A percentile compares a stretch with the other conserved stretches of the same genome.
Conservation (phyloP, 2,113 vertebrate genomes). For the Corythoichthys haematopterus region DNA sequence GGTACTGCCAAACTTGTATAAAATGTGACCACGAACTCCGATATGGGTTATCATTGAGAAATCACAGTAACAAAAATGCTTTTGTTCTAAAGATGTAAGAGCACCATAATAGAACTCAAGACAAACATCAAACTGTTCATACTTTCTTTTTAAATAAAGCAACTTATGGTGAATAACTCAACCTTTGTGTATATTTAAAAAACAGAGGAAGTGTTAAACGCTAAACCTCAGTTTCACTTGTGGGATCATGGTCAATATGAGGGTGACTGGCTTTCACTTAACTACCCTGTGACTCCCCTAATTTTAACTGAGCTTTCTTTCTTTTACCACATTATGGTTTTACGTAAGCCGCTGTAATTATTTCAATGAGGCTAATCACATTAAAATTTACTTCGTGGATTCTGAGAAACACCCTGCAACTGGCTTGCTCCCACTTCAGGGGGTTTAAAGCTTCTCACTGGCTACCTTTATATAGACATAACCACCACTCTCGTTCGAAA, state of each 20-base stretch:
- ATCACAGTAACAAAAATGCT: not conserved
- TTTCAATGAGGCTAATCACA: too few species aligned
- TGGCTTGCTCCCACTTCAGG: too few species aligned
- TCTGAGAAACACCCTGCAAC: too few species aligned
- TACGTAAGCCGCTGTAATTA: conserved; percentile 5
- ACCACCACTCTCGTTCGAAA: too few species aligned
- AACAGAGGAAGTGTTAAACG: conserved; percentile 47
- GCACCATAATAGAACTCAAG: not conserved
- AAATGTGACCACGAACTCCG: too few species aligned
- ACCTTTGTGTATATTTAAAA: not conserved
- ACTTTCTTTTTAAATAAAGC: too few species aligned
- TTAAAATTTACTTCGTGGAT: too few species aligned
- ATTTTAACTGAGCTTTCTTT: conserved; percentile 58
- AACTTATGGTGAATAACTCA: not conserved
- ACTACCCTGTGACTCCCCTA: conserved; percentile 12
- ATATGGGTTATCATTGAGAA: too few species aligned
- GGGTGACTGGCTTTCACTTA: conserved; percentile 38
- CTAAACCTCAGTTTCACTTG: conserved; percentile 56
- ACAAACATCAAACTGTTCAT: not conserved
- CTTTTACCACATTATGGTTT: conserved; percentile 13
- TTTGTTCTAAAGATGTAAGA: not conserved
- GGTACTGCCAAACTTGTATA: too few species aligned
- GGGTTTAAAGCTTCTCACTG: too few species aligned
- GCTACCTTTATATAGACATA: too few species aligned
- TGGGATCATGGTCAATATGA: conserved; percentile 48